Base-by-base conservation (phyloP, 2,797 vertebrate species). In the Silurus lanzhouensis region DNA sequence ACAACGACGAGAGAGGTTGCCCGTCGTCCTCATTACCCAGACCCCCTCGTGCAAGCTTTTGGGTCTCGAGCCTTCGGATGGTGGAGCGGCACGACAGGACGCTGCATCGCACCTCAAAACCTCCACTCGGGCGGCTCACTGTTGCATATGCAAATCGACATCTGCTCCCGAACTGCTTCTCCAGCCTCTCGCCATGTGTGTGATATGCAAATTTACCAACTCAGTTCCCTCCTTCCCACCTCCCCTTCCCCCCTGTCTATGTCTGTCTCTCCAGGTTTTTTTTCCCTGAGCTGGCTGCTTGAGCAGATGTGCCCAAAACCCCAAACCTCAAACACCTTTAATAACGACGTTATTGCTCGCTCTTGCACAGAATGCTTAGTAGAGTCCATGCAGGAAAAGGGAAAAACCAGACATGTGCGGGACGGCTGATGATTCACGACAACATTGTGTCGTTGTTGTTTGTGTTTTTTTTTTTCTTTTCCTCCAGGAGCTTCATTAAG, bases 61-160 rank as follows among this genome's bases (percentile, higher is more conserved):
- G 81, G 85, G 64, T 74, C n/a, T 61, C 77, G 58, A 82, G 67
- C 82, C 72, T 81, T 80, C 72, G 88, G 83, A 84, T 82, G 84
- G 83, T 79, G 63, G 66, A 57, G 64, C 81, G n/a, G 52, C 66
- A 58, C 13, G 7, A 86, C 79, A 83, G 86, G 87, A 82, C 83
- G 80, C 84, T 75, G 71, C 86, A 81, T 84, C 84, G 81, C 84
- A 87, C 87, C 82, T 86, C 67, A 76, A 82, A 82, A 87, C 82
- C 85, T 85, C 86, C 66, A 72, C 84, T 88, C 91, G 88, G 70
- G 91, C 93, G 88, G 91, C 91, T 91, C 90, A 9, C 89, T 76
- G 90, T 91, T 92, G 93, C 95, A 95, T 95, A 96, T 96, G 95
- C 92, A 95, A 96, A 95, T 95, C 90, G 90, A 94, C 95, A 95